Evolutionary conservation across 2,888 invertebrate species (phyloP), one percentile per base, ranked within the genome.

Genomic region (Philereme transversata): DNA sequence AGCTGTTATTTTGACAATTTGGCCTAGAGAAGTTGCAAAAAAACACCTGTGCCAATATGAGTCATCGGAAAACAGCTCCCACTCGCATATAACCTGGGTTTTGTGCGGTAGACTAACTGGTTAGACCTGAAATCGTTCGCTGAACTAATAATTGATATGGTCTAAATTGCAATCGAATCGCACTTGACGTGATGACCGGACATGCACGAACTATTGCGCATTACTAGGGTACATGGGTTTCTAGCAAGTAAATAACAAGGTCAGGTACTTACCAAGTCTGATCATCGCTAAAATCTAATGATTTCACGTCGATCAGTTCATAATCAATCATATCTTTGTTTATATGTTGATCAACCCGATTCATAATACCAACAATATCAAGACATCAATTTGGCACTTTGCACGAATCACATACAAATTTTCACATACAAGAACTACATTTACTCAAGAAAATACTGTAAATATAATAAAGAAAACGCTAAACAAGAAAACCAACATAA

Each of bases 271-370:
- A 94, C 94, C 94, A 94, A 70, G 93, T 93, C 86, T 94, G 94
- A 79, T 93, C 90, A 83, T 94, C 90, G 65, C 87, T 86, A 82
- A 92, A 92, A 84, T 93, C 89, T 73, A 94, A 83, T 73, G 92
- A 84, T 79, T 90, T 90, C 80, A 94, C 87, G 87, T 94, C 93
- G 76, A 94, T 93, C 74, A 93, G 86, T 79, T 93, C 93, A 81
- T 81, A 84, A 84, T 90, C 90, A 81, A 85, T 82, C 91, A 92
- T 90, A 90, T 90, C 90, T 90, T 92, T 90, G 91, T 92, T 90
- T 92, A 89, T 90, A 90, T 91, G 91, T 88, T 90, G 88, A 88
- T 89, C 87, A 88, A 77, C 73, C 82, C 83, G 88, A 89, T 89
- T 85, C 90, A 90, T 90, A 82, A 80, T 88, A 84, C 79, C 82